Evolutionary conservation across 2,797 vertebrate species (phyloP).

Genomic region (Gymnoscopelus braueri): DNA sequence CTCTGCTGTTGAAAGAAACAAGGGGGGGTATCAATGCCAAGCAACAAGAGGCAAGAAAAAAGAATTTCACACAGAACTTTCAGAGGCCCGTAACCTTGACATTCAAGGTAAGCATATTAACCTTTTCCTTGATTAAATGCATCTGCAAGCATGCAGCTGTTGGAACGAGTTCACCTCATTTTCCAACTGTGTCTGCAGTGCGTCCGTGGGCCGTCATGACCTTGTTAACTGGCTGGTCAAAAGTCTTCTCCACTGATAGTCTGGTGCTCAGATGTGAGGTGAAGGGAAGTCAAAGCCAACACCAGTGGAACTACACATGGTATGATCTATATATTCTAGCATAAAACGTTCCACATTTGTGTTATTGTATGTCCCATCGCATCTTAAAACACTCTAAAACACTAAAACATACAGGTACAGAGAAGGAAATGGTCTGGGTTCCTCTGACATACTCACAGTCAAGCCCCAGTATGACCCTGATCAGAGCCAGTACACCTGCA

Average conservation of each 20-base stretch:
- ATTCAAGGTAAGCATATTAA: slow-evolving; percentile 35
- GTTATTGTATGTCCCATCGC: neutral
- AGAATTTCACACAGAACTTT: neutral
- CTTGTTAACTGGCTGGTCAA: slow-evolving; percentile 74
- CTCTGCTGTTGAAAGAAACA: neutral
- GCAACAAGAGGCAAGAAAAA: slow-evolving; percentile 16
- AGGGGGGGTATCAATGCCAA: slow-evolving; percentile 56
- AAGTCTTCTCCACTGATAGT: slow-evolving; percentile 74
- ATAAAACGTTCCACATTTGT: neutral
- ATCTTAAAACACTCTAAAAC: neutral
- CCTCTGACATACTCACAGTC: slow-evolving; percentile 32
- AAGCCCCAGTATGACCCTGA: slow-evolving; percentile 60
- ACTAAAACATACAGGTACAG: slow-evolving; percentile 56
- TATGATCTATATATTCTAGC: slow-evolving; percentile 24
- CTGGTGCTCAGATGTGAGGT: slow-evolving; percentile 73
- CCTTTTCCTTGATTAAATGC: neutral
- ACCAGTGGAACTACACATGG: slow-evolving; percentile 78
- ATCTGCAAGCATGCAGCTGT: neutral
- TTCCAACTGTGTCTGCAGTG: slow-evolving; percentile 46
- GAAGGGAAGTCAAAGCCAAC: neutral
- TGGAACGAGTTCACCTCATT: neutral
- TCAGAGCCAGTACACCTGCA: slow-evolving; percentile 70
- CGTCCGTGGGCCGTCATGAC: slow-evolving; percentile 59
- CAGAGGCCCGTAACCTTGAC: accelerated
- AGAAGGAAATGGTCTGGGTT: accelerated